Conservation (phyloP, 2,888 invertebrate species). For the Panzeria rudis region DNA sequence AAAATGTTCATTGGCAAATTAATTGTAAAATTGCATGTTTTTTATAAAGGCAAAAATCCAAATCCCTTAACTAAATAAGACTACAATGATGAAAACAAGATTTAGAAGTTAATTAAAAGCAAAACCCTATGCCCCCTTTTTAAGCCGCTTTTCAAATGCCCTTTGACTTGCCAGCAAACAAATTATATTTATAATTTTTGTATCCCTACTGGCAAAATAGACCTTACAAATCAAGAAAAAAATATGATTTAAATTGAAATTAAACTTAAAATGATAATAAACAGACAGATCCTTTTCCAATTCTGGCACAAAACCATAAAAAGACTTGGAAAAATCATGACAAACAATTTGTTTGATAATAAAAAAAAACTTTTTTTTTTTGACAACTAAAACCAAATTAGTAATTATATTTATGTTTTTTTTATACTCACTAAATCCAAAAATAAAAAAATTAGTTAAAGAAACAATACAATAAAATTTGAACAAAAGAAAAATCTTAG, state of each 20-base stretch:
- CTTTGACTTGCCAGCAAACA: background rate
- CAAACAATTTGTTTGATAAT: slow-evolving; percentile 70
- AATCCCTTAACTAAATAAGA: background rate
- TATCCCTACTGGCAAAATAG: background rate
- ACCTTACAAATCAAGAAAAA: background rate
- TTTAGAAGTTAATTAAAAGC: background rate
- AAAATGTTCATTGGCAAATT: slow-evolving; percentile 6
- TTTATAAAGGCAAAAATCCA: slow-evolving; percentile 6
- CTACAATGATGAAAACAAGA: background rate
- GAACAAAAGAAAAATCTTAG: slow-evolving; percentile 11
- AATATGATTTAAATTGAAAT: background rate
- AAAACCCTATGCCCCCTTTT: background rate
- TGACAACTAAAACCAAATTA: slow-evolving; percentile 15
- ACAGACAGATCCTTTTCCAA: slow-evolving; percentile 1
- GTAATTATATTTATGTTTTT: slow-evolving; percentile 56
- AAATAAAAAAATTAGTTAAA: slow-evolving; percentile 28
- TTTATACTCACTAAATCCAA: slow-evolving; percentile 66
- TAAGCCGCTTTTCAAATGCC: slow-evolving; percentile 13
- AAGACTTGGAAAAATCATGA: slow-evolving; percentile 51
- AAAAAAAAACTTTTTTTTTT: slow-evolving; percentile 46
- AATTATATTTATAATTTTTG: slow-evolving; percentile 15
- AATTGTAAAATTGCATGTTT: slow-evolving; percentile 35
- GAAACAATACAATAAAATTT: slow-evolving; percentile 33
- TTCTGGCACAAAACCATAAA: slow-evolving; percentile 42
- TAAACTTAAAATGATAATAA: background rate